Evolutionary conservation across 37 sponge, comb jelly and placozoan species (phyloP).

Genomic region (Ephydatia muelleri): DNA sequence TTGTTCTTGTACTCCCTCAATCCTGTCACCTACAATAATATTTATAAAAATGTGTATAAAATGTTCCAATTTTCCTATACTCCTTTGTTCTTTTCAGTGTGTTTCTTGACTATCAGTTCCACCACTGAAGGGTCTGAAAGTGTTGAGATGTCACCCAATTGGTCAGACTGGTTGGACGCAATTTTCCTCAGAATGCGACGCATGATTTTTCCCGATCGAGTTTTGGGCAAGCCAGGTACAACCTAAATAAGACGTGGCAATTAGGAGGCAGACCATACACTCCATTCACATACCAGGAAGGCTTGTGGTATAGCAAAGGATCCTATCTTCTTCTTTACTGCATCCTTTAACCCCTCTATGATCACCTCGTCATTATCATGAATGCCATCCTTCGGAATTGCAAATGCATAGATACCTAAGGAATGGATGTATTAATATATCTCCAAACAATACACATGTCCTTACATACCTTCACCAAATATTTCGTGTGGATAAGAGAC

Average conservation of each 20-base stretch:
- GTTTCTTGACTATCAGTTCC: conserved; percentile 35
- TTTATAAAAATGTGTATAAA: neutral
- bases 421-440: neutral
- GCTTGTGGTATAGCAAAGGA: conserved; percentile 79
- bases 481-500: conserved; percentile 56
- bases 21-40: neutral
- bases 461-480: conserved; percentile 45
- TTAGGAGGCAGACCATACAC: neutral
- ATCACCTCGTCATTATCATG: conserved; percentile 20
- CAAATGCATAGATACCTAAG: conserved; percentile 54
- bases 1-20: no score
- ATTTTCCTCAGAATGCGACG: conserved; percentile 93
- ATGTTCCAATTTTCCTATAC: neutral
- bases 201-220: conserved; percentile 98
- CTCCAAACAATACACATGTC: neutral
- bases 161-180: conserved; percentile 57
- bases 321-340: conserved; percentile 57
- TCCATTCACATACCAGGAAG: conserved; percentile 43
- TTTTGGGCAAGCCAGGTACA: conserved; percentile 96
- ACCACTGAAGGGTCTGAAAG: conserved; percentile 90
- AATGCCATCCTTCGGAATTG: conserved; percentile 64
- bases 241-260: conserved; percentile 36
- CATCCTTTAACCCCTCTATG: conserved; percentile 6
- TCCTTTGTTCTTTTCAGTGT: conserved; percentile 5
- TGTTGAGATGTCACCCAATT: conserved; percentile 90